Percentiles rank a stretch among this genome's conserved stretches.
These are phyloP conservation scores for Sminthurides aquaticus DNA, from an alignment of 2,888 invertebrate genomes.

Conservation along the genomic window DNA sequence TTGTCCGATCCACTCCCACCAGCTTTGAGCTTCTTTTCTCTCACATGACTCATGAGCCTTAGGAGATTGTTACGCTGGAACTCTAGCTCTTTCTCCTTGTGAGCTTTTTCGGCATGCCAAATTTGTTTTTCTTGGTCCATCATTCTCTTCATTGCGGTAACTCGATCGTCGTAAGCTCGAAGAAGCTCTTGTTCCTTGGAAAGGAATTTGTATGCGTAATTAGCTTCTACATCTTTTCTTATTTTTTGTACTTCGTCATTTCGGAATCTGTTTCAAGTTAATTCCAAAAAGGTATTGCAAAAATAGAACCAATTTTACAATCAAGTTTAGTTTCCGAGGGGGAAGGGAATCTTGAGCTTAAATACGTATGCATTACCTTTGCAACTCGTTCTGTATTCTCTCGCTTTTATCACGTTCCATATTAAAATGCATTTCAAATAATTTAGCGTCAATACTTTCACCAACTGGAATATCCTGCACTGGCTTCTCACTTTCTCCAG, in stretches of 20 bases:
- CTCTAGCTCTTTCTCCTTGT: constrained; percentile 14
- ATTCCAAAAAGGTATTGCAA: background rate
- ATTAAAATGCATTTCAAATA: constrained; percentile 8
- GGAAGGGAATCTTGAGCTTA: no score
- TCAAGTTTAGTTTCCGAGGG: no score
- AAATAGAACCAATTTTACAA: background rate
- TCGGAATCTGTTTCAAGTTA: constrained; percentile 21
- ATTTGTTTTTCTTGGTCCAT: constrained; percentile 28
- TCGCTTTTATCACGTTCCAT: constrained; percentile 14
- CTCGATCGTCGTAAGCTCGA: constrained; percentile 23
- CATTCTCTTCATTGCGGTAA: constrained; percentile 20
- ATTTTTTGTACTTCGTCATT: constrained; percentile 26
- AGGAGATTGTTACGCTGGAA: constrained; percentile 10
- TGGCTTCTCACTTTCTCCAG: background rate
- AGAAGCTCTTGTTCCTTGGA: constrained; percentile 33
- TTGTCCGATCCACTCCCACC: no score
- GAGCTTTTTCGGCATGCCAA: constrained; percentile 26
- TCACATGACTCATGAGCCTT: constrained; percentile 8
- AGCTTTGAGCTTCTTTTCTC: no score
- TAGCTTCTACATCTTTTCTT: constrained; percentile 27
- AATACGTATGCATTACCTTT: constrained; percentile 6
- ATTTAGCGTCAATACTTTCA: constrained; percentile 4
- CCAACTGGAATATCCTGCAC: background rate
- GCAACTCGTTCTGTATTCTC: constrained; percentile 5
- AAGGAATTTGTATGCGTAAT: constrained; percentile 25